phyloP scores from a whole-genome alignment of 2,797 vertebrate species.

The Galaxias olidus region DNA sequence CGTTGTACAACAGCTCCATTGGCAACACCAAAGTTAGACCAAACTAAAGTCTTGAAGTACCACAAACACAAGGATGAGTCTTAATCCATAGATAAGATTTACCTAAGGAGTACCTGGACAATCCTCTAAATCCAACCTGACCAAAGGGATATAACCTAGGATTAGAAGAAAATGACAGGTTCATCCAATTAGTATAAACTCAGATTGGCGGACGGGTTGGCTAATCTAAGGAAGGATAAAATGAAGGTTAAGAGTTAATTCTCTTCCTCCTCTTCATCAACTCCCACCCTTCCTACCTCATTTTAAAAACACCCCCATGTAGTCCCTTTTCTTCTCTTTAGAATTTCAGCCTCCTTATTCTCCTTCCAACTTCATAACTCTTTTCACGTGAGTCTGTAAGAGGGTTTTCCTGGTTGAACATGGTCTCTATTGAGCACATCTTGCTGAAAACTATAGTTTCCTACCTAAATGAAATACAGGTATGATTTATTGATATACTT shows the following conservation, averaged over 20 bases:
- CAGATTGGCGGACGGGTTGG: conserved; percentile 22
- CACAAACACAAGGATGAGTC: conserved; percentile 30
- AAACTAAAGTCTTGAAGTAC: conserved; percentile 21
- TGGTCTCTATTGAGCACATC: background rate
- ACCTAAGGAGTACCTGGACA: conserved; percentile 39
- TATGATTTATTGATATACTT: background rate
- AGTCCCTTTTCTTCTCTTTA: conserved; percentile 1
- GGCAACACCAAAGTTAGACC: conserved; percentile 7
- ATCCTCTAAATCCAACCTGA: conserved; percentile 36
- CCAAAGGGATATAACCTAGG: conserved; percentile 22
- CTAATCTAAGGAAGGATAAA: conserved; percentile 36
- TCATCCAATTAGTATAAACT: conserved; percentile 33
- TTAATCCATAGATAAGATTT: conserved; percentile 58
- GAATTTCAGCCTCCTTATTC: background rate
- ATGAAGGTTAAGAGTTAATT: conserved; percentile 25
- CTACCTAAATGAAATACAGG: background rate
- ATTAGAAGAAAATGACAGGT: conserved; percentile 30
- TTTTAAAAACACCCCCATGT: conserved; percentile 19
- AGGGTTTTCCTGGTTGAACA: no score
- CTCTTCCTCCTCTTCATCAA: conserved; percentile 2
- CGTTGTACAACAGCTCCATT: no score
- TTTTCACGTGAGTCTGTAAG: background rate
- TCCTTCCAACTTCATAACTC: background rate
- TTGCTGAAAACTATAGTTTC: background rate
- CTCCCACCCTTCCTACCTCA: conserved; percentile 1